Evolutionary conservation across 2,888 invertebrate genomes (phyloP), one percentile per base, ranked within the genome.

Genomic region (Ornithoptera priamus): DNA sequence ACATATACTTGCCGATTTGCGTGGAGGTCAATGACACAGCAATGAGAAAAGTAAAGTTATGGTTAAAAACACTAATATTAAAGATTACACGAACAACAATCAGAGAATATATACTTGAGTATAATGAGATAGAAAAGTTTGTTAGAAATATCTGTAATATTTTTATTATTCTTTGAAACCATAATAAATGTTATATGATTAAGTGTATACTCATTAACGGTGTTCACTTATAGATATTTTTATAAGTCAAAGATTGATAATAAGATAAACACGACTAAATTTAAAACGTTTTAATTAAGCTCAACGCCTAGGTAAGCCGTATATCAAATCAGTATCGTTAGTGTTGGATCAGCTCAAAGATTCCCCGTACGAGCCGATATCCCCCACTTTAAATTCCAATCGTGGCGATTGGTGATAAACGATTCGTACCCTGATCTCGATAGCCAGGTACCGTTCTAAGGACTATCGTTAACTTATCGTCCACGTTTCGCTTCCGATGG

Each of bases 401-500:
- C 84, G 84, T 81, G 86, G 84, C 82, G 87, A 88, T 90, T 85
- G 80, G 77, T 83, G 89, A 90, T 90, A 90, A 87, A 82, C 88
- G 85, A 89, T 89, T 86, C 83, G 85, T 85, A 88, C 88, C 86
- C 87, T 86, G 88, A 88, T 90, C 88, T 83, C 82, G 85, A 87
- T 86, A 82, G 83, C 85, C 82, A 78, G 71, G 87, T 89, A 86
- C 90, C 90, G 90, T 89, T 90, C 78, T 79, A 78, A 77, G 80
- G 81, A 78, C 81, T 88, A 87, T 89, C 87, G 88, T 81, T 86
- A 86, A 91, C 86, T 90, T 90, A 92, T 92, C 89, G 88, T 85
- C 89, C 91, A 90, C 90, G 92, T 87, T 90, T 87, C 81, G 90
- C 92, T 90, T 91, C 91, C 79, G 89, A 81, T 80, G 80, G 82